Evolutionary conservation across 2,113 vertebrate species (phyloP).

Genomic region (Gallinago media): DNA sequence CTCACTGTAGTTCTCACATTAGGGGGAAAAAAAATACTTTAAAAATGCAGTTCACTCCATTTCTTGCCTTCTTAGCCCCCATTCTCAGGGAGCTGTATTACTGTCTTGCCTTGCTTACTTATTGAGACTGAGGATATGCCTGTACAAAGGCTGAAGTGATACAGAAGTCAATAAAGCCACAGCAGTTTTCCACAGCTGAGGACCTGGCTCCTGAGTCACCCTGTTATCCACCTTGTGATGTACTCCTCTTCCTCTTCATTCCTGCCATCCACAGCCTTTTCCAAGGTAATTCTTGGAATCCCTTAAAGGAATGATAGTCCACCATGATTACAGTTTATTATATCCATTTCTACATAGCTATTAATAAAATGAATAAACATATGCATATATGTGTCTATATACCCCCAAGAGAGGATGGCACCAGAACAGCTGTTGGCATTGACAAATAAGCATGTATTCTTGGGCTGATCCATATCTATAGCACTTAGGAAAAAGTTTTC

Average conservation of each 20-base stretch:
- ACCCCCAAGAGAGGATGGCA: neutral
- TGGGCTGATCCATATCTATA: neutral
- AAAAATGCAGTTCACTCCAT: neutral
- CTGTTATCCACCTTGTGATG: neutral
- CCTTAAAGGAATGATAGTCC: neutral
- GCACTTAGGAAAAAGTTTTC: neutral
- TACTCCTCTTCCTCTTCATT: neutral
- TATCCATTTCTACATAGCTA: neutral
- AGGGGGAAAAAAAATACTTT: neutral
- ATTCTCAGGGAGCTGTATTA: neutral
- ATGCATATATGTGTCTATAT: neutral
- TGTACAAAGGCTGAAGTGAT: neutral
- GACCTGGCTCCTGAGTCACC: neutral
- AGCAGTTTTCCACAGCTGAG: neutral
- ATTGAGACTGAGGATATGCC: neutral
- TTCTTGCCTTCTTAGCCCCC: neutral
- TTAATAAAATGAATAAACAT: neutral
- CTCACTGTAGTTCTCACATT: neutral
- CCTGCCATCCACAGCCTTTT: neutral
- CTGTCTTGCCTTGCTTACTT: neutral
- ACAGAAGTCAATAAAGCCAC: neutral
- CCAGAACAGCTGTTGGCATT: neutral
- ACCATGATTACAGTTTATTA: neutral
- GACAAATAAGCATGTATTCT: neutral
- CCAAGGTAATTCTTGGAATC: neutral